Conservation (phyloP, 2,888 invertebrate species). For the Xanthorhoe designata region DNA sequence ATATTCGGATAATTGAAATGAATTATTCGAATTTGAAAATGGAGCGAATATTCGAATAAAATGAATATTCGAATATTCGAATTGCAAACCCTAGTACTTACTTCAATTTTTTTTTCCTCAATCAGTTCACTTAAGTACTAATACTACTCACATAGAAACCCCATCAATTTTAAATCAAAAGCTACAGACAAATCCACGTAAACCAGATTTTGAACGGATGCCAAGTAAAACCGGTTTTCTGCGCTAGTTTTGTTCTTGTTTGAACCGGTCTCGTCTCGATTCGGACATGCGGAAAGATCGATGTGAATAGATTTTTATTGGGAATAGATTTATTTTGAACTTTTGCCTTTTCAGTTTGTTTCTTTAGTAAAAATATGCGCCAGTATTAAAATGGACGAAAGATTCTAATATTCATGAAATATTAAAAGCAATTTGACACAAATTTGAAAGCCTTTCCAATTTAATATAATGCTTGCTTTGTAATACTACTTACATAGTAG, state of each 20-base stretch:
- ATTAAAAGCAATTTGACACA: too few species aligned
- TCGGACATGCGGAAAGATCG: conserved; percentile 25
- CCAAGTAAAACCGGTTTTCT: conserved; percentile 26
- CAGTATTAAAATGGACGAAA: too few species aligned
- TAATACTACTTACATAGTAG: too few species aligned
- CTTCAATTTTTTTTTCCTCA: too few species aligned
- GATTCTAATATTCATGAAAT: too few species aligned
- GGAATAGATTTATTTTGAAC: conserved; percentile 18
- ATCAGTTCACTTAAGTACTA: background rate
- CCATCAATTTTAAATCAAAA: conserved; percentile 1
- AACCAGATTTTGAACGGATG: conserved; percentile 17
- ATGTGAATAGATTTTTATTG: conserved; percentile 22
- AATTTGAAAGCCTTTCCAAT: too few species aligned
- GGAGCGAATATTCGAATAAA: too few species aligned
- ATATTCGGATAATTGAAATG: too few species aligned
- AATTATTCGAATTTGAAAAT: too few species aligned
- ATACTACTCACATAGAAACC: background rate
- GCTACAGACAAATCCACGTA: conserved; percentile 8
- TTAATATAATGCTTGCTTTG: too few species aligned
- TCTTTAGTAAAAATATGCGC: background rate
- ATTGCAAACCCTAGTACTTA: too few species aligned
- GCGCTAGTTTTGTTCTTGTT: conserved; percentile 20
- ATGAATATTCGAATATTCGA: too few species aligned
- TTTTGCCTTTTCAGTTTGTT: conserved; percentile 1
- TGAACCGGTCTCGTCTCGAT: conserved; percentile 4